Evolutionary conservation across 2,797 vertebrate species (phyloP), one percentile per base, ranked within the genome.

Genomic region (Propithecus deckenii): DNA sequence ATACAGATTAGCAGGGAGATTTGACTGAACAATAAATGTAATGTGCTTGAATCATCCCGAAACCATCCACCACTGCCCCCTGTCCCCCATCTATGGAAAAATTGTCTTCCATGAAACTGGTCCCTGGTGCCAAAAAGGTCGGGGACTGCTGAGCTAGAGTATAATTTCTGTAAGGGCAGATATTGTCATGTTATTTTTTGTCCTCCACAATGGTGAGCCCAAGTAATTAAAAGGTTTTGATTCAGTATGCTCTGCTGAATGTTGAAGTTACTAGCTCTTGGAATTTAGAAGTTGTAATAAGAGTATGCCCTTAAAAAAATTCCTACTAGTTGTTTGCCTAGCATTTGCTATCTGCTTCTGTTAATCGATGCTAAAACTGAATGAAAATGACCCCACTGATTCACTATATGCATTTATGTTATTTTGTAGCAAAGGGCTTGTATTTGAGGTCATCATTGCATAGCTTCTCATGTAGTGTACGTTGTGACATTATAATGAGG

Each of bases 381-480:
- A 50, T 46, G 52, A 65, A 83, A 46, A 35, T 65, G 25, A 71
- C 13, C 20, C 41, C 59, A 17, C 10, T 14, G 15, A 80, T n/a
- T 48, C 14, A 52, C 32, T 89, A 5, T 92, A 32, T 74, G 12
- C 25, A 43, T 94, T 80, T 80, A 46, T 84, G 67, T 71, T 83
- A 50, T 93, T 84, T 87, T 79, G 71, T 48, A 63, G 38, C 74
- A 25, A 46, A 94, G 50, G 10, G 32, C 46, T 86, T 86, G 22
- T 48, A 48, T 89, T 89, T 89, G 67, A 81, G 61, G n/a, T 91
- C 32, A 69, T 69, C 25, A 46, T 71, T 59, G 61, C 18, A 30
- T 67, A 84, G 30, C 57, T 83, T 92, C 92, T 89, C 46, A 79
- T 14, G 57, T 95, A 35, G 28, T 83, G 94, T 46, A n/a, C 67